Conservation (phyloP, 2,797 vertebrate species). For the Epinephelus malabaricus region DNA sequence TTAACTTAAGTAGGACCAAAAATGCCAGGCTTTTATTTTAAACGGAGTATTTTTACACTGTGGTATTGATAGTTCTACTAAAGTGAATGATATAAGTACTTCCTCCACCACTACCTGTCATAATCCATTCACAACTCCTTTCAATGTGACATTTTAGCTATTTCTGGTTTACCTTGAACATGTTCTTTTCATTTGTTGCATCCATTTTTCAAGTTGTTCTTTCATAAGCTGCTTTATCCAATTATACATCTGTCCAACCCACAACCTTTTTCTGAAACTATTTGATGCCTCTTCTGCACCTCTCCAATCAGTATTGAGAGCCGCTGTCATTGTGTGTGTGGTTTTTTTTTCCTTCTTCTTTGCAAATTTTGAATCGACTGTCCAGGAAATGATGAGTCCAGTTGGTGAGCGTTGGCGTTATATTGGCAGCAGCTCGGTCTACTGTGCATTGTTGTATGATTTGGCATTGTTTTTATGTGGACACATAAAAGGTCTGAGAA, state of each 20-base stretch:
- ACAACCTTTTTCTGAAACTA: conserved; percentile 34
- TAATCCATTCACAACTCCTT: conserved; percentile 20
- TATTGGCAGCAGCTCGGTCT: conserved; percentile 55
- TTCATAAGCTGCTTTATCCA: conserved; percentile 43
- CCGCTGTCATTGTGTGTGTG: background rate
- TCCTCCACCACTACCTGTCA: background rate
- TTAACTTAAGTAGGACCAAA: background rate
- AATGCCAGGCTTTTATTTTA: background rate
- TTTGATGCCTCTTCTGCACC: conserved; percentile 42
- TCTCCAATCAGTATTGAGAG: conserved; percentile 19
- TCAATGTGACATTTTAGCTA: conserved; percentile 33
- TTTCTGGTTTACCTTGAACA: conserved; percentile 39
- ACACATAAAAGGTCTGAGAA: conserved; percentile 41
- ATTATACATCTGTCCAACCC: conserved; percentile 42
- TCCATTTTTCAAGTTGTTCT: conserved; percentile 44
- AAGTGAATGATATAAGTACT: background rate
- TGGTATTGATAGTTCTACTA: background rate
- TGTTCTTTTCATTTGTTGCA: background rate
- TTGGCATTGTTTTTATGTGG: conserved; percentile 56
- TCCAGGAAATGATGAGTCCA: conserved; percentile 59
- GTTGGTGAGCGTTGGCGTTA: conserved; percentile 75
- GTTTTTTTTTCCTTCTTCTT: background rate
- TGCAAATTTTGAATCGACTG: conserved; percentile 36
- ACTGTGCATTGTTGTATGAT: conserved; percentile 55
- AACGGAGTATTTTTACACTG: background rate